Evolutionary conservation across 2,113 vertebrate species (phyloP), one percentile per base, ranked within the genome.

Genomic region (Perccottus glenii): DNA sequence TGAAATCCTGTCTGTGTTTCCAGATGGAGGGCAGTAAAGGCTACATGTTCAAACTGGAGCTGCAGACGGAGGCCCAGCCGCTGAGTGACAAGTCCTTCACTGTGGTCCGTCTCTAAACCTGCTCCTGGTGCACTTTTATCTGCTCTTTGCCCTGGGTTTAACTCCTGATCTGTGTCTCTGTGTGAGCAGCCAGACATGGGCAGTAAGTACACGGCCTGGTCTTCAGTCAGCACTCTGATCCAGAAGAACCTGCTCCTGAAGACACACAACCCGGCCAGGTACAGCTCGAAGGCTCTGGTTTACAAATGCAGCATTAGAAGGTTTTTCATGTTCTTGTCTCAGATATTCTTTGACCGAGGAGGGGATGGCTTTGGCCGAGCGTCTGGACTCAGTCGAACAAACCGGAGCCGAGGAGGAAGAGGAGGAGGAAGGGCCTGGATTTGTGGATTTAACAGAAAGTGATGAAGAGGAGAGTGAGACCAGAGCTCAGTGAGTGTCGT

Each of bases 251-350:
- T 97, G 38, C 45, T 97, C 63, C 60, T 93, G 32, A 95, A 94
- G 88, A 95, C 93, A 6, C 93, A 95, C 78, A 93, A 79, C 60
- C 94, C 94, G 9, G 93, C 94, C 14, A 92, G 93, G 94, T 95
- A 78, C 52, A 38, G 12, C 19, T 4, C 4, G 10, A 12, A 6
- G 4, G 1, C 5, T 48, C 5, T 5, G 6, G 14, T 48, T 48
- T 5, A 2, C 5, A 2, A 47, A 47, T 47, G 3, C 11, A 14
- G 7, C 7, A 2, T 48, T 6, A 6, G 7, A 6, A 15, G 6
- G 4, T 58, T 11, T 38, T 33, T 14, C 1, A 9, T 50, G 11
- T 38, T 38, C 15, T 12, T n/a, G 19, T 9, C 19, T 65, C 85
- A 97, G 96, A 80, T 97, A 93, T 60, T 94, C 92, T 1, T 78